These are phyloP conservation scores for Parnassius apollo DNA, from an alignment of 2,888 invertebrate species.

Conservation along the genomic window DNA sequence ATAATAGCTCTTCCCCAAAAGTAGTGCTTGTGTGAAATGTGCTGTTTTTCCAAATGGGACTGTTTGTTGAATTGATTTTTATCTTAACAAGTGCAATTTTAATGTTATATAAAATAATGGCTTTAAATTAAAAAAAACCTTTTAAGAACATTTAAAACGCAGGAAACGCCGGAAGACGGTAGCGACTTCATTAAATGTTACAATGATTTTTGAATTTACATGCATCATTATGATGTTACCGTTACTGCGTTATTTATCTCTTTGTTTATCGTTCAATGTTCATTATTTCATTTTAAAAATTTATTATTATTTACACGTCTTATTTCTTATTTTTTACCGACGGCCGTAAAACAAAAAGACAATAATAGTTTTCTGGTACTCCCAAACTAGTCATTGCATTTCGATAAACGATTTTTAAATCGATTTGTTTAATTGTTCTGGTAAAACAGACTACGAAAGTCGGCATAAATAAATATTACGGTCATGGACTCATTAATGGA, in stretches of 20 bases:
- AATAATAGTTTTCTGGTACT: no score
- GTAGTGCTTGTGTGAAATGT: no score
- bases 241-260: constrained; percentile 12
- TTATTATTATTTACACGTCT: not conserved
- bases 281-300: not conserved
- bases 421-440: no score
- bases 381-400: no score
- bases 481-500: no score
- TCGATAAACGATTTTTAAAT: no score
- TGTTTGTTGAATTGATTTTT: not conserved
- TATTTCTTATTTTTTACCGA: no score
- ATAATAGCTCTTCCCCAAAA: no score
- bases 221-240: constrained; percentile 9
- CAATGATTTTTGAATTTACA: constrained; percentile 17
- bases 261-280: constrained; percentile 1
- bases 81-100: constrained; percentile 2
- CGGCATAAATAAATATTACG: no score
- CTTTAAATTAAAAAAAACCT: constrained; percentile 6
- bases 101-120: constrained; percentile 4
- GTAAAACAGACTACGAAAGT: no score
- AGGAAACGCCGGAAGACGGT: constrained; percentile 15
- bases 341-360: no score
- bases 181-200: constrained; percentile 20
- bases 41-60: not conserved
- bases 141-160: constrained; percentile 10